Evolutionary conservation across 2,888 invertebrate species (phyloP).

Genomic region (Strigamia crassipes): DNA sequence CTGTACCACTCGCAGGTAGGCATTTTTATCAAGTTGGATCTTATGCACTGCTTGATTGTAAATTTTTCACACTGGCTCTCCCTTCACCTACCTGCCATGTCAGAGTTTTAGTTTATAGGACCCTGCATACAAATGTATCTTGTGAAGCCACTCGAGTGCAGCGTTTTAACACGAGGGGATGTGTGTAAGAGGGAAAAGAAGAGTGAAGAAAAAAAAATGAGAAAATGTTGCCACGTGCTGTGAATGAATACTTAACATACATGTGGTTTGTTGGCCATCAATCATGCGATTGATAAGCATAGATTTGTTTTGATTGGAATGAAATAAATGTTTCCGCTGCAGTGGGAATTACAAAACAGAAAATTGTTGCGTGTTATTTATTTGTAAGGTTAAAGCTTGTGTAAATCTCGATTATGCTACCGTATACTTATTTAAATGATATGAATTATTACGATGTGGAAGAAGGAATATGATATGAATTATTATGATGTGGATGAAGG

Average conservation of each 20-base stretch:
- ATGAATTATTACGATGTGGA: not conserved
- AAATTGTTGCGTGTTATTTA: not conserved
- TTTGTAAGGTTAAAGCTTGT: not conserved
- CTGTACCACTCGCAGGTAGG: not conserved
- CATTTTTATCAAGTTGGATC: constrained; percentile 32
- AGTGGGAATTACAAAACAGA: not conserved
- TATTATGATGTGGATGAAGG: constrained; percentile 10
- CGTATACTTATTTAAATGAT: constrained; percentile 3
- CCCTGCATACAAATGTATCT: constrained; percentile 38
- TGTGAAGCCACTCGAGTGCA: constrained; percentile 25
- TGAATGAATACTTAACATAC: constrained; percentile 8
- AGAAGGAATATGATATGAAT: not conserved
- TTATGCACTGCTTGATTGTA: constrained; percentile 38
- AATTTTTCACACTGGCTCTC: constrained; percentile 8
- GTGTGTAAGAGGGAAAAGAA: constrained; percentile 14
- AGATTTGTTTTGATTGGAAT: not conserved
- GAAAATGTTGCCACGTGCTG: constrained; percentile 26
- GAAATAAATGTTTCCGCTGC: not conserved
- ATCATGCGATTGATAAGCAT: not conserved
- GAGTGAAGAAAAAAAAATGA: constrained; percentile 5
- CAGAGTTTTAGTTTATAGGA: constrained; percentile 20
- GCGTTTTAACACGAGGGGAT: constrained; percentile 14
- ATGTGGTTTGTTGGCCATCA: not conserved
- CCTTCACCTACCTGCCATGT: constrained; percentile 10
- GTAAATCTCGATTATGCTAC: not conserved